Conservation (phyloP, 2,888 invertebrate genomes). For the Macroteleia sp. region DNA sequence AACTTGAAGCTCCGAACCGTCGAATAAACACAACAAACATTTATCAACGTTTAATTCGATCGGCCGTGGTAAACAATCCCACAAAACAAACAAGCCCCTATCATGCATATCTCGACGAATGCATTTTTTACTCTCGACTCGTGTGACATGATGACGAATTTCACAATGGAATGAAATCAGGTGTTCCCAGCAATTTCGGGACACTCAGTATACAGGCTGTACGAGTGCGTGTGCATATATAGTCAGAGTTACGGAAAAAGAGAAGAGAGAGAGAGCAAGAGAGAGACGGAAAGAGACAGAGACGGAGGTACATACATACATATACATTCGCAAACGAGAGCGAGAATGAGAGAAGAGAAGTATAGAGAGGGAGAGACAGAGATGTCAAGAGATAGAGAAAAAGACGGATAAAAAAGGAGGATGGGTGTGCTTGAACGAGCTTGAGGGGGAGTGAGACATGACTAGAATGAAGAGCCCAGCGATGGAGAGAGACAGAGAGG, state of each 20-base stretch:
- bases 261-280: slow-evolving; percentile 9
- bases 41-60: slow-evolving; percentile 28
- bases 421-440: slow-evolving; percentile 47
- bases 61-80: slow-evolving; percentile 2
- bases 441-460: no score
- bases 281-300: no score
- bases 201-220: slow-evolving; percentile 41
- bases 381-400: slow-evolving; percentile 15
- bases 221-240: slow-evolving; percentile 29
- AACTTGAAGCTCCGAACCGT: slow-evolving; percentile 15
- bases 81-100: slow-evolving; percentile 10
- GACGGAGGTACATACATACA: background rate
- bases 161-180: slow-evolving; percentile 44
- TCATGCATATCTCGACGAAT: slow-evolving; percentile 1
- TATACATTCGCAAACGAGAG: background rate
- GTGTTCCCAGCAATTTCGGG: slow-evolving; percentile 43
- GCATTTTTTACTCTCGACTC: slow-evolving; percentile 7
- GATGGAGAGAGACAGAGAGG: slow-evolving; percentile 28
- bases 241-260: slow-evolving; percentile 28
- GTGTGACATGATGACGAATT: slow-evolving; percentile 21
- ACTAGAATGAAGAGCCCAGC: slow-evolving; percentile 19
- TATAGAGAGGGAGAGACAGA: no score
- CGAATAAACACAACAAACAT: slow-evolving; percentile 8
- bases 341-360: slow-evolving; percentile 41
- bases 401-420: slow-evolving; percentile 33